Conservation (phyloP, 2,888 invertebrate genomes). For the Meiosimyza platycephala region DNA sequence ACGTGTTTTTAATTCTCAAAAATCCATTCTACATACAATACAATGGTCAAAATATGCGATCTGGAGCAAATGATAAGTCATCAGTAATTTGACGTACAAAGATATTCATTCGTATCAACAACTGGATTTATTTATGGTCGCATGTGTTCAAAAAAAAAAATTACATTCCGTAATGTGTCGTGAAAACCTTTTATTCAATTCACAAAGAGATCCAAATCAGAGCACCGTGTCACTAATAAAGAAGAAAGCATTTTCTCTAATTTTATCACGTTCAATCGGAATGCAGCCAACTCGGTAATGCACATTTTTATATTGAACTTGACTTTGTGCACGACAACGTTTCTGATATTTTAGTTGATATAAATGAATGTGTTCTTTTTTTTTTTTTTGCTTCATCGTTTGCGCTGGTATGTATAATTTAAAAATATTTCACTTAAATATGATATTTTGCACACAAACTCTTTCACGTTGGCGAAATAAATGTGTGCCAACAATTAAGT, state of each 20-base stretch:
- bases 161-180: not conserved
- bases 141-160: not conserved
- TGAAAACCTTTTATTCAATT: conserved; percentile 7
- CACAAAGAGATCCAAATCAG: conserved; percentile 6
- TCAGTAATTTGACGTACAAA: too few relatives aligned
- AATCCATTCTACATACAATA: too few relatives aligned
- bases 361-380: conserved; percentile 27
- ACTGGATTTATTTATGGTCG: not conserved
- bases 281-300: conserved; percentile 21
- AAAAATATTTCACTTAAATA: conserved; percentile 27
- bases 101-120: too few relatives aligned
- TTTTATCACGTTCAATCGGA: conserved; percentile 18
- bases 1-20: too few relatives aligned
- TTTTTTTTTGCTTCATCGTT: conserved; percentile 12
- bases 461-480: conserved; percentile 18
- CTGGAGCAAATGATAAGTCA: too few relatives aligned
- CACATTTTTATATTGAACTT: conserved; percentile 28
- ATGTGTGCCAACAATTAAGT: conserved; percentile 55
- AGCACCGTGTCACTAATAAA: conserved; percentile 16
- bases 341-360: conserved; percentile 28
- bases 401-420: conserved; percentile 21
- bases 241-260: conserved; percentile 21
- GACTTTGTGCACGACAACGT: conserved; percentile 22
- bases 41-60: too few relatives aligned
- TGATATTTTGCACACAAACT: conserved; percentile 11